These are phyloP conservation scores for Caenorhabditis virilis DNA, from an alignment of 2,888 invertebrate genomes.

Conservation along the genomic window DNA sequence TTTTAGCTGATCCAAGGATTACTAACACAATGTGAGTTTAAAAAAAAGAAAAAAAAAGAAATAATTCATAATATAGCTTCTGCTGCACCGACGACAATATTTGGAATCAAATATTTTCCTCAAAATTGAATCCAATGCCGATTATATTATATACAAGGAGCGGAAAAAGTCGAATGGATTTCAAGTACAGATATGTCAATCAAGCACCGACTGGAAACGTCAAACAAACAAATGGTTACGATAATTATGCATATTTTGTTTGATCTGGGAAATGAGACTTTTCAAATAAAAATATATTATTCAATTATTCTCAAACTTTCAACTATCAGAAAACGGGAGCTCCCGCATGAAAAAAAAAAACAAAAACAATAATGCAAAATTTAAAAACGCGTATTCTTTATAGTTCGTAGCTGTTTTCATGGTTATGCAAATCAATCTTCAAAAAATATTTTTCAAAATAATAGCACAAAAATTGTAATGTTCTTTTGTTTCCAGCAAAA, in stretches of 20 bases:
- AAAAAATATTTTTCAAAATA: too few species aligned
- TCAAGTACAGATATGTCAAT: background rate
- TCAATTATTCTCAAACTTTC: background rate
- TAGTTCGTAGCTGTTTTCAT: too few species aligned
- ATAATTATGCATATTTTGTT: background rate
- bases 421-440: too few species aligned
- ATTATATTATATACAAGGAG: background rate
- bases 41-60: too few species aligned
- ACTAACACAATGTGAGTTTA: conserved; percentile 22
- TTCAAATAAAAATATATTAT: background rate
- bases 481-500: too few species aligned
- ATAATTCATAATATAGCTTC: too few species aligned
- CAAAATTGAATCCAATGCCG: background rate
- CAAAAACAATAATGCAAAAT: too few species aligned
- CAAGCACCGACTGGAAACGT: background rate
- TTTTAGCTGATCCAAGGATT: background rate
- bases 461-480: too few species aligned
- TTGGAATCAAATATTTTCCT: background rate
- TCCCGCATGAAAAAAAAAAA: too few species aligned
- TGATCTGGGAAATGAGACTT: too few species aligned
- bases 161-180: background rate
- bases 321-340: too few species aligned
- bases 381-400: too few species aligned
- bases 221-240: background rate
- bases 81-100: conserved; percentile 9